Conservation (phyloP, 2,797 vertebrate genomes). For the Scomberomorus guttatus region DNA sequence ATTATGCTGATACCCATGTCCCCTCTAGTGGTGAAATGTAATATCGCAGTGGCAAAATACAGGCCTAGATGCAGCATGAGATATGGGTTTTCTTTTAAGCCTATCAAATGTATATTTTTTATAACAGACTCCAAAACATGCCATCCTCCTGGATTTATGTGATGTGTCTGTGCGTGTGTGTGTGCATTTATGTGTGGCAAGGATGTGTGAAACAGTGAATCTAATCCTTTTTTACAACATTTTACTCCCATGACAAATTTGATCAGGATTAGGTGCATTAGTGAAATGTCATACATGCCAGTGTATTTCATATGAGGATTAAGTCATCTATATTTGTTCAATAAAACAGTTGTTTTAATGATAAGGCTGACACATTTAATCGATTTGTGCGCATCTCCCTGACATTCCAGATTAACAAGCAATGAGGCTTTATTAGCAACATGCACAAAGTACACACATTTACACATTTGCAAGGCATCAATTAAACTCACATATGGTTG, state of each 20-base stretch:
- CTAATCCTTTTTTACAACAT: constrained; percentile 45
- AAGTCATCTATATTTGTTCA: constrained; percentile 68
- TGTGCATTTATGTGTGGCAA: constrained; percentile 2
- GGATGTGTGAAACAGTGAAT: constrained; percentile 17
- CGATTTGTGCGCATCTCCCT: constrained; percentile 67
- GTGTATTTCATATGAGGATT: constrained; percentile 59
- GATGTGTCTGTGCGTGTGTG: background rate
- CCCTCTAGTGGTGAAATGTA: constrained; percentile 73
- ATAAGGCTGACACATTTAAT: constrained; percentile 73
- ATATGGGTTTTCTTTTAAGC: constrained; percentile 1
- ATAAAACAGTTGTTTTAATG: constrained; percentile 69
- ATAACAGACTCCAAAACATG: constrained; percentile 1
- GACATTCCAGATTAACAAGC: constrained; percentile 77
- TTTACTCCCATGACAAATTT: constrained; percentile 62
- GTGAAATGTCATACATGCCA: constrained; percentile 69
- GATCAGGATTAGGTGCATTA: constrained; percentile 73
- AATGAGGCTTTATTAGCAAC: constrained; percentile 78
- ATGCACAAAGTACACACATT: constrained; percentile 73
- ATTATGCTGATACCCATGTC: constrained; percentile 50
- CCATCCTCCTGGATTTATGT: background rate
- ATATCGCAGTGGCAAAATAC: constrained; percentile 38
- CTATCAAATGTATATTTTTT: background rate
- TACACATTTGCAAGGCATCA: constrained; percentile 80
- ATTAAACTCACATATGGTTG: constrained; percentile 84
- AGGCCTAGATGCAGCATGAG: constrained; percentile 13